Conservation (phyloP, 2,113 vertebrate species). For the Ophthalmolycus amberensis region DNA sequence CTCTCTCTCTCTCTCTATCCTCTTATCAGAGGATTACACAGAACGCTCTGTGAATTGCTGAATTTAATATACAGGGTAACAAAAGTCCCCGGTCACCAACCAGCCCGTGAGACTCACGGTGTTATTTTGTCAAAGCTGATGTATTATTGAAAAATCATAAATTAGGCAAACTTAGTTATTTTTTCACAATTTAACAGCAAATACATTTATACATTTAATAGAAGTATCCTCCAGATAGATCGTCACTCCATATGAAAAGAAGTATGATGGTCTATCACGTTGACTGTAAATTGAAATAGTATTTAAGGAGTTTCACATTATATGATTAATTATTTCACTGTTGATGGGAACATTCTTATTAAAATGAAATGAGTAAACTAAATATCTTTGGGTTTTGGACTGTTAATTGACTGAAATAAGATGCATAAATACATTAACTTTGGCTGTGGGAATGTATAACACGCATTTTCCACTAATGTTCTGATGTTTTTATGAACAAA, state of each 20-base stretch:
- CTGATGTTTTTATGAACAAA: not conserved
- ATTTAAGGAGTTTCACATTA: not conserved
- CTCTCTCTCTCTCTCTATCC: slow-evolving; percentile 68
- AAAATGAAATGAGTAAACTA: not conserved
- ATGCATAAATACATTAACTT: not conserved
- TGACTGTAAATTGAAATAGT: not conserved
- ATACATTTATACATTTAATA: not conserved
- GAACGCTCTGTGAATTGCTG: slow-evolving; percentile 70
- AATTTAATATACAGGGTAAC: slow-evolving; percentile 72
- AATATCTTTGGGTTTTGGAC: not conserved
- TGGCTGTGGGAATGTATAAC: not conserved
- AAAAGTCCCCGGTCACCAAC: slow-evolving; percentile 55
- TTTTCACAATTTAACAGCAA: not conserved
- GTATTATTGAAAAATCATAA: slow-evolving; percentile 1
- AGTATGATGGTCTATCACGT: not conserved
- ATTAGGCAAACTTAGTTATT: not conserved
- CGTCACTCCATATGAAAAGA: not conserved
- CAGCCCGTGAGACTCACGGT: slow-evolving; percentile 14
- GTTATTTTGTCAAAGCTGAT: not conserved
- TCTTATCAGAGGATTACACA: slow-evolving; percentile 80
- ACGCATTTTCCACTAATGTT: not conserved
- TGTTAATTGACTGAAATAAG: not conserved
- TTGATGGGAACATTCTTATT: not conserved
- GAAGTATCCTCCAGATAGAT: not conserved
- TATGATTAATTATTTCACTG: not conserved